Conservation (phyloP, 2,797 vertebrate genomes). For the Sarcophilus harrisii region DNA sequence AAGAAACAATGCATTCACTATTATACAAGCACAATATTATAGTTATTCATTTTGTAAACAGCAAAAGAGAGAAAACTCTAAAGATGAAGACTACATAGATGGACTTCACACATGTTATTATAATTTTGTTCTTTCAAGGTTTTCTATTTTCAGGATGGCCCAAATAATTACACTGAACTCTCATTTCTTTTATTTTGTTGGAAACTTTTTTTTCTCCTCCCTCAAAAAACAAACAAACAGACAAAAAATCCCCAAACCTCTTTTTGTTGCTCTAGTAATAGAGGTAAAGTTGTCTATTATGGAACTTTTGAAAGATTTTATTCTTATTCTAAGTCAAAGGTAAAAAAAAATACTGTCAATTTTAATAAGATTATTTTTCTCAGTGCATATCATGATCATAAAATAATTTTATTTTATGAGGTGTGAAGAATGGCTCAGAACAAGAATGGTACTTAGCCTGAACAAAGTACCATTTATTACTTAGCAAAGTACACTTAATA, state of each 20-base stretch:
- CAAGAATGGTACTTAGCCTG: conserved; percentile 1
- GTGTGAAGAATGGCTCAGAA: conserved; percentile 52
- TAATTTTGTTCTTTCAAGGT: not conserved
- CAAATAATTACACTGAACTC: not conserved
- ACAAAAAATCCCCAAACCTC: too few species aligned
- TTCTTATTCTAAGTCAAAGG: conserved; percentile 57
- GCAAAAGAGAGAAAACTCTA: not conserved
- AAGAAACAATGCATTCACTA: not conserved
- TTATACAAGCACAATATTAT: not conserved
- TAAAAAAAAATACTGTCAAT: conserved; percentile 49
- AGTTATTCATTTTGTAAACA: not conserved
- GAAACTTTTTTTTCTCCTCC: not conserved
- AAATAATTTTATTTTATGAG: conserved; percentile 64
- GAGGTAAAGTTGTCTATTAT: not conserved
- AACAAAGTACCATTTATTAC: conserved; percentile 47
- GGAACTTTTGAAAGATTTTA: not conserved
- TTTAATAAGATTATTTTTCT: conserved; percentile 50
- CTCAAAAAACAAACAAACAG: not conserved
- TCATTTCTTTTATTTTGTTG: not conserved
- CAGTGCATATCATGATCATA: conserved; percentile 38
- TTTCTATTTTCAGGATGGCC: not conserved
- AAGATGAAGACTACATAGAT: not conserved
- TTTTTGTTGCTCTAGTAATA: not conserved
- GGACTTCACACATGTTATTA: not conserved
- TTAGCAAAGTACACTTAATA: conserved; percentile 52